Evolutionary conservation across 2,113 vertebrate species (phyloP).

Genomic region (Ahaetulla prasina): DNA sequence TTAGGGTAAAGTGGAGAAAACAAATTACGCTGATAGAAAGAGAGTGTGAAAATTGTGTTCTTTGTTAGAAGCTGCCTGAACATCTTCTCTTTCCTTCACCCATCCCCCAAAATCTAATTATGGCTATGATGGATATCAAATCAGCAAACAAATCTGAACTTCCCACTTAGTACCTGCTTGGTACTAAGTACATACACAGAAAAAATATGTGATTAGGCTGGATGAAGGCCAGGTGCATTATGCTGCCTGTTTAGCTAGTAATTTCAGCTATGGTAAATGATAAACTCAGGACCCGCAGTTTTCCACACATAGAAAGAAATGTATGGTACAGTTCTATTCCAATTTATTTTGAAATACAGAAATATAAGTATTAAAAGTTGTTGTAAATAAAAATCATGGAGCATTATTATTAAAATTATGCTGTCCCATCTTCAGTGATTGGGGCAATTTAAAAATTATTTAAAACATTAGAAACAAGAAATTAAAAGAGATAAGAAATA

Average conservation of each 20-base stretch:
- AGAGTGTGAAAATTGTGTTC: constrained; percentile 29
- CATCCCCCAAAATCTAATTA: background rate
- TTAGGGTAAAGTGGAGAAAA: constrained; percentile 58
- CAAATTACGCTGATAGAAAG: constrained; percentile 42
- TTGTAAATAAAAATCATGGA: background rate
- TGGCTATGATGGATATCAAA: background rate
- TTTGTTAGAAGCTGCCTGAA: background rate
- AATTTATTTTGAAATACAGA: background rate
- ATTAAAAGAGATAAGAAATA: background rate
- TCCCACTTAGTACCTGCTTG: background rate
- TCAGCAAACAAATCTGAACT: background rate
- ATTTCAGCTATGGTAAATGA: background rate
- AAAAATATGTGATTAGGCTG: background rate
- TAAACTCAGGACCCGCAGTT: background rate
- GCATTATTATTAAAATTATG: background rate
- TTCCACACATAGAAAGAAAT: background rate
- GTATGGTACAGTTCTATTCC: background rate
- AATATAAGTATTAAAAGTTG: background rate
- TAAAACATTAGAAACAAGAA: background rate
- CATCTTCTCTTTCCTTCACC: background rate
- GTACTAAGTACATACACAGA: background rate
- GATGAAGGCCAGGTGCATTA: background rate
- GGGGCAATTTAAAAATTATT: background rate
- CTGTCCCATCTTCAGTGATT: background rate
- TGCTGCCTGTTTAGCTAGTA: background rate